Evolutionary conservation across 2,797 vertebrate genomes (phyloP).

Genomic region (Spinus pinus): DNA sequence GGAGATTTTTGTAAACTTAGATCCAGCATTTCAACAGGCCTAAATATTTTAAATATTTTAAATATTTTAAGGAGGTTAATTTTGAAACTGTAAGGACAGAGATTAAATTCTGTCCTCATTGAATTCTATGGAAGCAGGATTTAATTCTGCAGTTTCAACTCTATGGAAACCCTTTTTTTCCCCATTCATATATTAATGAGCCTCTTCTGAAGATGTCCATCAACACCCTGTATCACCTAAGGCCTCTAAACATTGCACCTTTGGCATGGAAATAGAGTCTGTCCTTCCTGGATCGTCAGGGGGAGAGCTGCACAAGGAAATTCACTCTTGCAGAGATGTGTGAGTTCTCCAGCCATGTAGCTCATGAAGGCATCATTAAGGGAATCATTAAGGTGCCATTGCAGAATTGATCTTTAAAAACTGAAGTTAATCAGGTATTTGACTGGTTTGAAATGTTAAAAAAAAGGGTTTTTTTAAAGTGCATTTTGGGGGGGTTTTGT

Average conservation of each 20-base stretch:
- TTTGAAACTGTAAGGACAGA: not conserved
- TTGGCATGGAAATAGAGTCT: not conserved
- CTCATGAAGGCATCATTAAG: not conserved
- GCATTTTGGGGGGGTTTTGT: accelerated
- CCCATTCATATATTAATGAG: not conserved
- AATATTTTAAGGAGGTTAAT: not conserved
- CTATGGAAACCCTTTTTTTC: not conserved
- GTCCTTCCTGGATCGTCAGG: not conserved
- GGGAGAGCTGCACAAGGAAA: not conserved
- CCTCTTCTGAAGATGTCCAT: not conserved
- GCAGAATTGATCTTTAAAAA: not conserved
- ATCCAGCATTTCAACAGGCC: not conserved
- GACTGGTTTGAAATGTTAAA: not conserved
- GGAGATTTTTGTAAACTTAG: not conserved
- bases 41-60: not conserved
- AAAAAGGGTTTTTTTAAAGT: not conserved
- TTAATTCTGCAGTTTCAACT: not conserved
- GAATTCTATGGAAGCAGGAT: not conserved
- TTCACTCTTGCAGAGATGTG: not conserved
- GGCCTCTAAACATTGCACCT: not conserved
- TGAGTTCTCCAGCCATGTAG: not conserved
- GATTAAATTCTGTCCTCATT: not conserved
- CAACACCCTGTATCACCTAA: not conserved
- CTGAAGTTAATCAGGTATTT: not conserved
- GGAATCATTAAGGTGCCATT: not conserved